Conservation (phyloP, 2,888 invertebrate genomes). For the Apeira syringaria region DNA sequence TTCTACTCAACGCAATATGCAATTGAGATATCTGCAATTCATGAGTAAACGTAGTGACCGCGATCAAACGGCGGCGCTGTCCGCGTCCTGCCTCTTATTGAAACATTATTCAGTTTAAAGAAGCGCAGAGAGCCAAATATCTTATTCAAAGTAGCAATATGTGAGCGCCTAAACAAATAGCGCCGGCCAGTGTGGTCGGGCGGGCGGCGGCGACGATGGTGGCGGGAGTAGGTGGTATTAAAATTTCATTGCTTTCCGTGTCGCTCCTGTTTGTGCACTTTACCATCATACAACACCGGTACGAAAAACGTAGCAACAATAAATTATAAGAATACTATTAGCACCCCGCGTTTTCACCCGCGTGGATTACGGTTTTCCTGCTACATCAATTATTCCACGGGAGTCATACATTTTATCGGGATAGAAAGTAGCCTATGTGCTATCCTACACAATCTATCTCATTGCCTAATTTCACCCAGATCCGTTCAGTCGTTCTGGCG, state of each 20-base stretch:
- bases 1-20: conserved; percentile 4
- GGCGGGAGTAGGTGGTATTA: neutral
- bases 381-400: too few relatives aligned
- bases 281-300: too few relatives aligned
- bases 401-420: too few relatives aligned
- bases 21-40: conserved; percentile 21
- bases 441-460: too few relatives aligned
- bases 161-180: conserved; percentile 70
- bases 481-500: too few relatives aligned
- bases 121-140: conserved; percentile 55
- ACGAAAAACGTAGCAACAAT: too few relatives aligned
- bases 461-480: too few relatives aligned
- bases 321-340: too few relatives aligned
- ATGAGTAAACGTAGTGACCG: conserved; percentile 13
- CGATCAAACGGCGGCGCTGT: conserved; percentile 10
- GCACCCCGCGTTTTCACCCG: too few relatives aligned
- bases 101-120: conserved; percentile 46
- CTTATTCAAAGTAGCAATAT: conserved; percentile 77
- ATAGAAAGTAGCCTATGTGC: too few relatives aligned
- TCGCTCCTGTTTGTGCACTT: too few relatives aligned
- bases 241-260: neutral
- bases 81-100: conserved; percentile 32
- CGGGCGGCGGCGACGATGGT: neutral
- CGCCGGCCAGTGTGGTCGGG: neutral
- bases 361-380: too few relatives aligned